Evolutionary conservation across 1,140 invertebrate species (phyloP).

Genomic region (Limonius californicus): DNA sequence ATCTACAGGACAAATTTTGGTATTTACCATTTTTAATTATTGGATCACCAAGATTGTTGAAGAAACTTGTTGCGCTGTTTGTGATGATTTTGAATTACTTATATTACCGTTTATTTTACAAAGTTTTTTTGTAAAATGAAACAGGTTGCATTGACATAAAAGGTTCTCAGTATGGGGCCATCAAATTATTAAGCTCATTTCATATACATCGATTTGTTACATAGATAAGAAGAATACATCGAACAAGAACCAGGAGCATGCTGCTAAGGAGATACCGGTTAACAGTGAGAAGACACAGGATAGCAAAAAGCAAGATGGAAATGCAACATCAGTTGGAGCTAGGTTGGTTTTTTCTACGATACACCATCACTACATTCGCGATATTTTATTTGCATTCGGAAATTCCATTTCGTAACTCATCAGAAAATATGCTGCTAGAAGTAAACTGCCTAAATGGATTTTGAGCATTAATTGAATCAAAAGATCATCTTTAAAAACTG

Average conservation of each 20-base stretch:
- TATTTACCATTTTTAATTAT: neutral
- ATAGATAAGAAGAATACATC: constrained; percentile 33
- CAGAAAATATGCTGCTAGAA: constrained; percentile 11
- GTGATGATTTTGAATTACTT: neutral
- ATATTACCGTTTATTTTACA: constrained; percentile 1
- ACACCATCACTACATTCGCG: constrained; percentile 1
- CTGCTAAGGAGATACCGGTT: constrained; percentile 19
- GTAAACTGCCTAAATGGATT: neutral
- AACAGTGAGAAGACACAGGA: constrained; percentile 17
- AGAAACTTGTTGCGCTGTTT: neutral
- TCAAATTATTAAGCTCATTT: constrained; percentile 16
- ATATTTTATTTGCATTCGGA: neutral
- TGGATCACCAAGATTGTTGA: neutral
- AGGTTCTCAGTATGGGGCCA: constrained; percentile 10
- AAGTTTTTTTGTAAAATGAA: neutral
- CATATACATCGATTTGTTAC: constrained; percentile 32
- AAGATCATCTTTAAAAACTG: too few relatives aligned
- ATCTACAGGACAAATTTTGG: neutral
- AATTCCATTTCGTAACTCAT: constrained; percentile 8
- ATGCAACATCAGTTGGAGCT: constrained; percentile 1
- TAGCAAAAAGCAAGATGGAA: constrained; percentile 16
- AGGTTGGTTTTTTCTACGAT: constrained; percentile 20
- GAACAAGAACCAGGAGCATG: constrained; percentile 20
- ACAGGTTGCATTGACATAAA: neutral
- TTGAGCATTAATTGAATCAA: too few relatives aligned